Percentiles rank a stretch among this genome's conserved stretches.
Evolutionary conservation across 1,140 invertebrate genomes (phyloP).

Genomic region (Macrostomum lignano): DNA sequence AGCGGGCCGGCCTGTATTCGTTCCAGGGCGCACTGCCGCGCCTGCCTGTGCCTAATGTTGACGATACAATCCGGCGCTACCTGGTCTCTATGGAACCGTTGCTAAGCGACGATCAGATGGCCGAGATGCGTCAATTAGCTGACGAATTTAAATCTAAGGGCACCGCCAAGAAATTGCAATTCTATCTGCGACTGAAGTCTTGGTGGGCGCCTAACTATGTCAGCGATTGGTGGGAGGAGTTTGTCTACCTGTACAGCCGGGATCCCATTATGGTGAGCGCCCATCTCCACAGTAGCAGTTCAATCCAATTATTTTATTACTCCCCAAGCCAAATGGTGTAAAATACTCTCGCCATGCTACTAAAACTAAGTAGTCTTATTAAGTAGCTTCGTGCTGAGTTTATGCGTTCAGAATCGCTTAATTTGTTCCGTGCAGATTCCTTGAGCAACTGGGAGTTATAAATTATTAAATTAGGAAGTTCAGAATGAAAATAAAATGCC

Average conservation of each 20-base stretch:
- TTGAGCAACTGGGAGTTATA: no score
- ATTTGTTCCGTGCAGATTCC: no score
- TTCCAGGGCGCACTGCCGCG: conserved; percentile 78
- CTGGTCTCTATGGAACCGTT: conserved; percentile 54
- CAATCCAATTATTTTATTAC: no score
- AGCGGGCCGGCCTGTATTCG: conserved; percentile 51
- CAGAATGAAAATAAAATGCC: no score
- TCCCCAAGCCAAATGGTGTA: no score
- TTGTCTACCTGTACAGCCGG: conserved; percentile 70
- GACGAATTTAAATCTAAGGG: conserved; percentile 44
- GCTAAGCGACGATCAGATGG: conserved; percentile 45
- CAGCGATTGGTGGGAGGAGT: conserved; percentile 95
- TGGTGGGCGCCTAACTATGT: conserved; percentile 19
- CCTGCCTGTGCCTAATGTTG: conserved; percentile 53
- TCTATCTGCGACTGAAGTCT: conserved; percentile 36
- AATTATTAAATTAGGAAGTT: no score
- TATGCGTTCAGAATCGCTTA: no score
- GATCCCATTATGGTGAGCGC: conserved; percentile 78
- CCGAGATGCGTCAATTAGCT: conserved; percentile 48
- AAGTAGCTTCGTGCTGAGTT: no score
- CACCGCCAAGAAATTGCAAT: background rate
- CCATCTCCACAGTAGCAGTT: no score
- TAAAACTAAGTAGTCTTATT: no score
- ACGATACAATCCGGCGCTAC: conserved; percentile 75
- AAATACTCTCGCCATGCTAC: no score